These are phyloP conservation scores for Bubo scandiacus DNA, from an alignment of 2,113 vertebrate genomes.

Conservation along the genomic window DNA sequence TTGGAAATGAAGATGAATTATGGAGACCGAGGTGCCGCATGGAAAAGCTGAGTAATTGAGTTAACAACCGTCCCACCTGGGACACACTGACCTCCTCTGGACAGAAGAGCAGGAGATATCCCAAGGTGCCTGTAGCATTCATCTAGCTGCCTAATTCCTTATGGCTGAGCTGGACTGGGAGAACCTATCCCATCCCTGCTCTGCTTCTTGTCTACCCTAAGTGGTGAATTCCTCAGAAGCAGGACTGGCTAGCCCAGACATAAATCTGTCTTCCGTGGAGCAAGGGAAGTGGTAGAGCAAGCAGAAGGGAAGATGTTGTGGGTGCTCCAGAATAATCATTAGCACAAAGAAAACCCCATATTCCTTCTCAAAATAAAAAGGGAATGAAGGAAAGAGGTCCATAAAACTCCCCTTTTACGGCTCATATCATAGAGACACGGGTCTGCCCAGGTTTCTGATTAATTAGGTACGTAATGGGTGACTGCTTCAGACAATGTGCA, in stretches of 20 bases:
- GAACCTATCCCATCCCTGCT: neutral
- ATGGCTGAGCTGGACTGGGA: neutral
- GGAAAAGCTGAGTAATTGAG: neutral
- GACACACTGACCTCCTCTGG: neutral
- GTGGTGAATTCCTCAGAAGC: neutral
- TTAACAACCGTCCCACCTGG: neutral
- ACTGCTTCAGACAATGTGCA: slow-evolving; percentile 24
- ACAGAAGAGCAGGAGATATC: neutral
- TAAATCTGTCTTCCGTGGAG: neutral
- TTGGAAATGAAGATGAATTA: neutral
- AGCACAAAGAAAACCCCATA: neutral
- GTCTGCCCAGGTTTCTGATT: neutral
- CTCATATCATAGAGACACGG: neutral
- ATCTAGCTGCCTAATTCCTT: neutral
- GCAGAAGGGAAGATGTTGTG: neutral
- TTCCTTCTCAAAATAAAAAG: neutral
- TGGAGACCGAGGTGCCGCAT: neutral
- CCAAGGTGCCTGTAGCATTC: neutral
- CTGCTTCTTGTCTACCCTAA: neutral
- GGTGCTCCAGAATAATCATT: neutral
- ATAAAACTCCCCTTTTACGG: neutral
- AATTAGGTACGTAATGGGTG: neutral
- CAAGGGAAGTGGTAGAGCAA: neutral
- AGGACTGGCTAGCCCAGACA: neutral
- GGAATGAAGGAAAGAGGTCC: neutral